Conservation (phyloP, 2,113 vertebrate species). For the Brachyhypopomus occidentalis region DNA sequence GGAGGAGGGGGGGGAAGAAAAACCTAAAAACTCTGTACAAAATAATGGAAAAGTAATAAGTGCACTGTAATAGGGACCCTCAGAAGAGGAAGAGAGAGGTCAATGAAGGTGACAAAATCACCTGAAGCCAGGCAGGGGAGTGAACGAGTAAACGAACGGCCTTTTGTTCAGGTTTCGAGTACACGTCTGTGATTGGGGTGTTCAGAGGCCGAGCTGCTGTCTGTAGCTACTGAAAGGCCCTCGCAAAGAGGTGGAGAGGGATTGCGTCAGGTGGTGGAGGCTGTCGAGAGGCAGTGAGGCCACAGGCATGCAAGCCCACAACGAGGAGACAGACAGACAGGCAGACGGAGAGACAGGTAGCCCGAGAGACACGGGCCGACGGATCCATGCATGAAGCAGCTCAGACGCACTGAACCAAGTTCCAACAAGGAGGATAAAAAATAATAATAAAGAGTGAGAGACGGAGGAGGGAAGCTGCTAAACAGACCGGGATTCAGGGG, state of each 20-base stretch:
- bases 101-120: background rate
- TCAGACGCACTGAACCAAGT: background rate
- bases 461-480: background rate
- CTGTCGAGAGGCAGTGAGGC: background rate
- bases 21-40: conserved; percentile 4
- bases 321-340: background rate
- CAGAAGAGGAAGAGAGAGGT: background rate
- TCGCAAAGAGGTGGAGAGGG: background rate
- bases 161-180: background rate
- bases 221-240: background rate
- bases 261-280: background rate
- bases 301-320: too few relatives aligned
- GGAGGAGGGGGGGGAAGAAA: background rate
- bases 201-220: background rate
- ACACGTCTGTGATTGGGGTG: background rate
- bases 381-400: background rate
- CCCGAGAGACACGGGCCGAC: background rate
- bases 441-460: background rate
- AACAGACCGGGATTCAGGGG: background rate
- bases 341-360: background rate
- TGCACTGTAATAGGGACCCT: conserved; percentile 2
- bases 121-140: background rate
- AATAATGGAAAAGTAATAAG: conserved; percentile 1
- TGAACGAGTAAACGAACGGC: background rate
- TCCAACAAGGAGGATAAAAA: background rate